These are phyloP conservation scores for Psilopsiagon aurifrons DNA, from an alignment of 2,113 vertebrate genomes.

Conservation along the genomic window DNA sequence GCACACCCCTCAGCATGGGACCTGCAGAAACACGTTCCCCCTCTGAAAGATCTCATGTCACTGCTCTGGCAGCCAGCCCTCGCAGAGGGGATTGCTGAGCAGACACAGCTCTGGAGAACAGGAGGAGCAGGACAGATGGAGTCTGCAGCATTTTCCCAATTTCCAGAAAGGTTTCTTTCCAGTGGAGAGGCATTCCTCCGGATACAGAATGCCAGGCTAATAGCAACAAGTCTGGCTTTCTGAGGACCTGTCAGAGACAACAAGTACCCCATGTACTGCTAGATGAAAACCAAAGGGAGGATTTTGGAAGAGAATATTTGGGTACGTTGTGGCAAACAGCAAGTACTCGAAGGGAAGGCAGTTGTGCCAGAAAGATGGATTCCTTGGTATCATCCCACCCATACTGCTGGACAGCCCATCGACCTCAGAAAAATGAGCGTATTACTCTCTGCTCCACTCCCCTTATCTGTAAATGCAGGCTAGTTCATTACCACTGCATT, in stretches of 20 bases:
- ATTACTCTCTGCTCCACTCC: neutral
- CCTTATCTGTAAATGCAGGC: slow-evolving; percentile 12
- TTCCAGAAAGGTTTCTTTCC: neutral
- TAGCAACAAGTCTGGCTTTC: neutral
- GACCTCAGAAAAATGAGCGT: neutral
- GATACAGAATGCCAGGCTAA: neutral
- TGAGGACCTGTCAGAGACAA: neutral
- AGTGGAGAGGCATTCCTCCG: neutral
- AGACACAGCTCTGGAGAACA: slow-evolving; percentile 3
- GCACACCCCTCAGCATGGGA: neutral
- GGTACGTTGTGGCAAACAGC: neutral
- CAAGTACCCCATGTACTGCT: neutral
- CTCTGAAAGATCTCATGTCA: neutral
- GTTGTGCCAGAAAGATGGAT: neutral
- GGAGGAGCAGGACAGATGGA: neutral
- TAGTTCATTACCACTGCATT: neutral
- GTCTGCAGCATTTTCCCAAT: neutral
- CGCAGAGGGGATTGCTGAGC: neutral
- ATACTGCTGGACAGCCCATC: neutral
- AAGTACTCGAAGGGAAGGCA: neutral
- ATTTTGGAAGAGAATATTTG: neutral
- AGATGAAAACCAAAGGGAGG: neutral
- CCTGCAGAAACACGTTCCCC: slow-evolving; percentile 31
- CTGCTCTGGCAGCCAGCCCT: slow-evolving; percentile 30
- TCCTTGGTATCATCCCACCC: neutral